These are phyloP conservation scores for Aleiodes leptofemur DNA, from an alignment of 2,888 invertebrate species.

Conservation along the genomic window DNA sequence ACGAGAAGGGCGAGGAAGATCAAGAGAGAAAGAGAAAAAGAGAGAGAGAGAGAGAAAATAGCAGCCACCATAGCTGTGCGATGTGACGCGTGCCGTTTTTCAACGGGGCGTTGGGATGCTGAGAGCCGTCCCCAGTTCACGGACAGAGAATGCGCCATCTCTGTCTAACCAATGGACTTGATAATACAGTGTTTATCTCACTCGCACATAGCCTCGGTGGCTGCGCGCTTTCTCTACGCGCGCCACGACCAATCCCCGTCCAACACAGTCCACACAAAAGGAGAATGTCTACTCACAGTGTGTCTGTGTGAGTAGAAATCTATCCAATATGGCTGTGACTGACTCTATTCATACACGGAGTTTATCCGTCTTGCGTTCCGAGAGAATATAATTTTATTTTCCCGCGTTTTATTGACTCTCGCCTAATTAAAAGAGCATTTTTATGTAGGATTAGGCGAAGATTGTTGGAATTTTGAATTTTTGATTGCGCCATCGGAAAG, in stretches of 20 bases:
- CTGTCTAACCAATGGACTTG: slow-evolving; percentile 25
- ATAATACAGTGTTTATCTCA: slow-evolving; percentile 31
- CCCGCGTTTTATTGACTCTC: background rate
- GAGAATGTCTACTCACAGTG: slow-evolving; percentile 43
- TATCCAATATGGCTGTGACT: slow-evolving; percentile 70
- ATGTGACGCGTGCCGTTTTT: slow-evolving; percentile 72
- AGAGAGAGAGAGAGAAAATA: slow-evolving; percentile 47
- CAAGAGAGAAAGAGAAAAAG: slow-evolving; percentile 43
- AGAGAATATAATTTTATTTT: background rate
- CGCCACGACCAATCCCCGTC: slow-evolving; percentile 62
- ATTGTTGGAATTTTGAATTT: too few relatives aligned
- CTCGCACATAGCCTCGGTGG: slow-evolving; percentile 61
- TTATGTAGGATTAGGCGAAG: too few relatives aligned
- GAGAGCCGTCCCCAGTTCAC: slow-evolving; percentile 56
- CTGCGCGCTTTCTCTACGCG: slow-evolving; percentile 57
- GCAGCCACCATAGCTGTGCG: slow-evolving; percentile 59
- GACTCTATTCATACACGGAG: slow-evolving; percentile 3
- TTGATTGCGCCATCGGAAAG: too few relatives aligned
- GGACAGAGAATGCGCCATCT: slow-evolving; percentile 2
- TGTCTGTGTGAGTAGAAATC: slow-evolving; percentile 49
- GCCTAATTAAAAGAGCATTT: too few relatives aligned
- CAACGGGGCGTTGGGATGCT: slow-evolving; percentile 69
- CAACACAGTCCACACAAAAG: slow-evolving; percentile 47
- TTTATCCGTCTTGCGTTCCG: background rate
- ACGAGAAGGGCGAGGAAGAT: slow-evolving; percentile 26